Evolutionary conservation across 2,113 vertebrate species (phyloP).

Genomic region (Labeo catla): DNA sequence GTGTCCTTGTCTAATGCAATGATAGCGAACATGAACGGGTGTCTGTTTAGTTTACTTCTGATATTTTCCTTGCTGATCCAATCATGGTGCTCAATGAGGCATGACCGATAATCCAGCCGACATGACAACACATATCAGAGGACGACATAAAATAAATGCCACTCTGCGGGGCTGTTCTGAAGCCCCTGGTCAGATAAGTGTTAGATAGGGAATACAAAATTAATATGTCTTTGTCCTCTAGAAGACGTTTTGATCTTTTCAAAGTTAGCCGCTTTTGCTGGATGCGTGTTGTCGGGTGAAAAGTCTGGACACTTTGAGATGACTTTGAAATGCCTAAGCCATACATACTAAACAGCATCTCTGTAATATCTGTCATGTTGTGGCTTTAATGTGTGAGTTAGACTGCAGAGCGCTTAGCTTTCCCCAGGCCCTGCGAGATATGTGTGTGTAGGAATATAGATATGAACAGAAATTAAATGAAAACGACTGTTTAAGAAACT

Average conservation of each 20-base stretch:
- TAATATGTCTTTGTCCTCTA: constrained; percentile 34
- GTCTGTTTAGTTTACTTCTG: constrained; percentile 73
- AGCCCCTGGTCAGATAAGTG: neutral
- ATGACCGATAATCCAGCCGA: constrained; percentile 64
- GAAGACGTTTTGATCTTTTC: constrained; percentile 18
- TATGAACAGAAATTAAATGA: neutral
- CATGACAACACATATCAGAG: constrained; percentile 63
- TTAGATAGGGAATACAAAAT: constrained; percentile 32
- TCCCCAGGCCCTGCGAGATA: neutral
- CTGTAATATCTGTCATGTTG: neutral
- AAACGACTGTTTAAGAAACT: neutral
- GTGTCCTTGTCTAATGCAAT: constrained; percentile 46
- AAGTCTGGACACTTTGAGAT: constrained; percentile 36
- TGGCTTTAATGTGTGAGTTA: neutral
- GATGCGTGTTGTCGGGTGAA: neutral
- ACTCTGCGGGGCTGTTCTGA: constrained; percentile 6
- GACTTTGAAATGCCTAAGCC: constrained; percentile 10
- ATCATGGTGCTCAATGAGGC: constrained; percentile 77
- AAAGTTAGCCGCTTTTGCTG: constrained; percentile 12
- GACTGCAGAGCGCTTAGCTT: neutral
- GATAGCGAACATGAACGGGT: constrained; percentile 64
- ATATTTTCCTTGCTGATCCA: constrained; percentile 72
- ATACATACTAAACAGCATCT: neutral
- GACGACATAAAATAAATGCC: constrained; percentile 47
- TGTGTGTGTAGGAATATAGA: neutral